Conservation (phyloP, 2,797 vertebrate species). For the Dendrocincla tyrannina region DNA sequence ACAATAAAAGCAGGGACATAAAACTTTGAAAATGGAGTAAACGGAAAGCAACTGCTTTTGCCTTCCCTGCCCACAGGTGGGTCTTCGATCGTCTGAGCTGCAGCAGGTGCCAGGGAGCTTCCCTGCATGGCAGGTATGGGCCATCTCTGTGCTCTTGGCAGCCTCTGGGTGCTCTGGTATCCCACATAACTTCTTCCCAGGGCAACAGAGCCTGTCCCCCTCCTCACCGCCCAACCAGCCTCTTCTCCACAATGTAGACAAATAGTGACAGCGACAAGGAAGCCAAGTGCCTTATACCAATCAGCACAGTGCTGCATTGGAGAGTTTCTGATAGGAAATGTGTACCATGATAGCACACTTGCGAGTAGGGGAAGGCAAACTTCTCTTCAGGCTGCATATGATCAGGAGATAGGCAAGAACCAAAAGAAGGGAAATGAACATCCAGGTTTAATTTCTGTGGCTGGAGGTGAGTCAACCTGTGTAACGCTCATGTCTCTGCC, state of each 20-base stretch:
- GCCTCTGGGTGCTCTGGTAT: background rate
- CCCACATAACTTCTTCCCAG: background rate
- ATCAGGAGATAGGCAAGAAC: background rate
- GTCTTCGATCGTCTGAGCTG: background rate
- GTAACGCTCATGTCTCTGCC: accelerated
- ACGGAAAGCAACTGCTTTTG: background rate
- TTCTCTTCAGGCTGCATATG: background rate
- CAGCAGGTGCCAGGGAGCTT: background rate
- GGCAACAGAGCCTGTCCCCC: accelerated
- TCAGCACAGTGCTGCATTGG: accelerated
- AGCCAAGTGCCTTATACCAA: accelerated
- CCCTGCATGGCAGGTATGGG: background rate
- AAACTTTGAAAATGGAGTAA: background rate
- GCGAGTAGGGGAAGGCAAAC: background rate
- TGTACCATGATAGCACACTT: accelerated
- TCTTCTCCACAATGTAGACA: background rate
- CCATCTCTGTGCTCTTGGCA: background rate
- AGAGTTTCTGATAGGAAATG: background rate
- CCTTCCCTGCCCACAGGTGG: background rate
- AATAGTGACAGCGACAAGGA: background rate
- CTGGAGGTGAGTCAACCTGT: background rate
- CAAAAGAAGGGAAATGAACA: background rate
- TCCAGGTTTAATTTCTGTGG: background rate
- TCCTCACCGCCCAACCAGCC: accelerated
- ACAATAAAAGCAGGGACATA: background rate